Conservation (phyloP, 2,888 invertebrate genomes). For the Stegophylla sp. region DNA sequence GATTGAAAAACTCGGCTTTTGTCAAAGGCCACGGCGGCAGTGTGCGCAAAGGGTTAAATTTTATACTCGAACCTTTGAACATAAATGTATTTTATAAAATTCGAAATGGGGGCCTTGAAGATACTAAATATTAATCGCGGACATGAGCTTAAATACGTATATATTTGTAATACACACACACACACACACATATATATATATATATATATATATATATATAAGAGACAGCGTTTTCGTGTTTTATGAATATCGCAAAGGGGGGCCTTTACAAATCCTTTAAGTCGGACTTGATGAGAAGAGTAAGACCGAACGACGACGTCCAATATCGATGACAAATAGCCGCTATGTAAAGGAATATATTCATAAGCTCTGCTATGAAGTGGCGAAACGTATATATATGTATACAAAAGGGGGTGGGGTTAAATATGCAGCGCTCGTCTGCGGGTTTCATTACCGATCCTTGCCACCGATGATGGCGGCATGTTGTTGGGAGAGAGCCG, state of each 20-base stretch:
- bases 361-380: constrained; percentile 39
- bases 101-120: neutral
- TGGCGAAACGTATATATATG: constrained; percentile 6
- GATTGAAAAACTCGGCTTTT: constrained; percentile 46
- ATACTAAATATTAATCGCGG: constrained; percentile 28
- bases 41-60: constrained; percentile 29
- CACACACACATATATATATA: neutral
- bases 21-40: neutral
- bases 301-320: constrained; percentile 33
- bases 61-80: constrained; percentile 11
- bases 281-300: constrained; percentile 56
- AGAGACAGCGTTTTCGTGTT: constrained; percentile 23
- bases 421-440: constrained; percentile 34
- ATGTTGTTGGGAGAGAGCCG: neutral
- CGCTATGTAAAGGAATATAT: constrained; percentile 36
- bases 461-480: neutral
- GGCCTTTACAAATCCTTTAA: constrained; percentile 36
- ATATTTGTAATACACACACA: neutral
- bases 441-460: constrained; percentile 30
- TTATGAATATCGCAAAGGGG: constrained; percentile 19
- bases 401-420: neutral
- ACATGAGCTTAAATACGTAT: neutral
- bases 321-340: constrained; percentile 43
- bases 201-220: neutral
- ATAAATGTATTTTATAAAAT: neutral